Base-by-base conservation (phyloP, 2,797 vertebrate species). In the Okamejei kenojei region DNA sequence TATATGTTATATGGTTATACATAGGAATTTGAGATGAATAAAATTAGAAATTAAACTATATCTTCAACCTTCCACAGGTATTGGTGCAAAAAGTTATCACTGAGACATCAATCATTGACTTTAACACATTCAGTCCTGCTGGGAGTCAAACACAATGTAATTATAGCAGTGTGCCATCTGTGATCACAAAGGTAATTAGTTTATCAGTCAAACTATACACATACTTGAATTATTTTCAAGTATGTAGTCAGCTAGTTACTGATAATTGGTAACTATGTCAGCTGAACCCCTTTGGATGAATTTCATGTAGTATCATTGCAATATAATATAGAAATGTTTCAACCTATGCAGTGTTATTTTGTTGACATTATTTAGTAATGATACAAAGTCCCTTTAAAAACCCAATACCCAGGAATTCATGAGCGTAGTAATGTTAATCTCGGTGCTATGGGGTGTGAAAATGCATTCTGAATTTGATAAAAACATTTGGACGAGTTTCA, bases 221-320 rank as follows among this genome's bases (percentile, higher is more conserved):
- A n/a, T n/a, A n/a, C n/a, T 82, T 82, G 80, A 82, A 82, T 58
- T 82, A 38, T 45, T 29, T 82, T 82, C 45, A 82, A 82, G 80
- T 82, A 54, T 82, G 80, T 58, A 38, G 45, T 82, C 23, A 58
- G 80, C 38, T 82, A 58, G 80, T 82, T 82, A 82, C 45, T 2
- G 38, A 58, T 82, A 82, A 82, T 82, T 82, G 80, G 45, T 26
- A 58, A 45, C 21, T 54, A 23, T 82, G 23, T 82, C 80, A 82
- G 45, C 23, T 82, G 23, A 10, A 7, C 54, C 38, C 35, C 78
- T 80, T 80, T 80, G 45, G 78, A 80, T 32, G 78, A 19, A 19
- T 45, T 17, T 80, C 78, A 8, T 80, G 54, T n/a, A 13, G 10
- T 61, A 84, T 61, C 26, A 61, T 84, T 84, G 45, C 78, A 80